Evolutionary conservation across 2,888 invertebrate species (phyloP).

Genomic region (Rhogogaster chlorosoma): DNA sequence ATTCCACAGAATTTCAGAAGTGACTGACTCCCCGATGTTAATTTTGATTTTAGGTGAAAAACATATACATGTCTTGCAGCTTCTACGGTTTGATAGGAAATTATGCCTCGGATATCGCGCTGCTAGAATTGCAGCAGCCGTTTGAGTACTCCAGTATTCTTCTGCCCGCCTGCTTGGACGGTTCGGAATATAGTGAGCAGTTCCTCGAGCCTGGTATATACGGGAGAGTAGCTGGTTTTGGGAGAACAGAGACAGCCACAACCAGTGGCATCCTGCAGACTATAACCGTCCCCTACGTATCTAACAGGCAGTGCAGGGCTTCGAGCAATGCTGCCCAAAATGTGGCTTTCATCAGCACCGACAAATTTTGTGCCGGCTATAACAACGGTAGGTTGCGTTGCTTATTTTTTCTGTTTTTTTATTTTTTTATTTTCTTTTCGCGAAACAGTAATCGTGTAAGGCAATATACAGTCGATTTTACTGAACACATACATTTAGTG

Average conservation of each 20-base stretch:
- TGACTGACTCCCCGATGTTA: no score
- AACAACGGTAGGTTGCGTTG: conserved; percentile 70
- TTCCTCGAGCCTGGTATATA: no score
- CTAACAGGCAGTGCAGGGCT: no score
- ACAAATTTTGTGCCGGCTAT: conserved; percentile 76
- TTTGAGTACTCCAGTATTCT: conserved; percentile 67
- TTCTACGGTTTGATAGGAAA: not conserved
- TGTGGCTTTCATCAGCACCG: conserved; percentile 51
- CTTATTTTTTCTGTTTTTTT: not conserved
- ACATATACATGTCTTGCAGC: conserved; percentile 61
- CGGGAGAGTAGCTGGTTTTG: no score
- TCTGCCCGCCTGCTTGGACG: conserved; percentile 70
- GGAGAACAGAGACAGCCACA: no score
- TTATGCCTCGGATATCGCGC: not conserved
- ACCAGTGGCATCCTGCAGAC: no score
- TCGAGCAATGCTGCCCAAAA: no score
- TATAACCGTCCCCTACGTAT: no score
- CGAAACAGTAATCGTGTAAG: not conserved
- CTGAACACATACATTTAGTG: no score
- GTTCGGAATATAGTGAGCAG: no score
- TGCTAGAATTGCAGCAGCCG: conserved; percentile 59
- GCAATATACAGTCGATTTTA: not conserved
- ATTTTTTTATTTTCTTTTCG: not conserved
- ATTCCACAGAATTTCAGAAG: no score
- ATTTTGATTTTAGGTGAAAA: conserved; percentile 53